Evolutionary conservation across 2,888 invertebrate genomes (phyloP).

Genomic region (Nephrotoma appendiculata): DNA sequence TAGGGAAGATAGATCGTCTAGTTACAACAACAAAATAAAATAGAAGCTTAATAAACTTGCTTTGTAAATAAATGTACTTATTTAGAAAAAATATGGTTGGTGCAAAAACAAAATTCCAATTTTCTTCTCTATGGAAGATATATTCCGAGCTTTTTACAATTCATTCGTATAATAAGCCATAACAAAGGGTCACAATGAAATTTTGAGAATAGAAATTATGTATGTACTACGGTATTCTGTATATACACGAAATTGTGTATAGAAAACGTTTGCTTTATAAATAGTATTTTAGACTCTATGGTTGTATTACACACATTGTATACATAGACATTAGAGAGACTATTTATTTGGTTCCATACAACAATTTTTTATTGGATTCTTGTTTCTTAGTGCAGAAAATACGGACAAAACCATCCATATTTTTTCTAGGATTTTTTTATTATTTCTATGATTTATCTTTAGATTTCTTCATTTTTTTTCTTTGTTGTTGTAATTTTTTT

Average conservation of each 20-base stretch:
- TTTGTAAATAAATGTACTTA: not conserved
- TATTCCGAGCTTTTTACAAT: not conserved
- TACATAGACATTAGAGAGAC: not conserved
- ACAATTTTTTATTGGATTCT: constrained; percentile 1
- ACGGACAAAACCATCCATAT: not conserved
- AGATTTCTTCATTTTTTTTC: not conserved
- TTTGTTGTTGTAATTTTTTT: not conserved
- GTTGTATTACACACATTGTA: not conserved
- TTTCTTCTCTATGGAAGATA: not conserved
- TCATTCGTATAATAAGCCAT: not conserved
- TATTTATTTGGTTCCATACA: not conserved
- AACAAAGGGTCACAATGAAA: constrained; percentile 2
- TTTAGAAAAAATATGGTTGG: not conserved
- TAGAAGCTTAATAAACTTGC: not conserved
- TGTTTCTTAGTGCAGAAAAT: constrained; percentile 1
- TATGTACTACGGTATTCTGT: not conserved
- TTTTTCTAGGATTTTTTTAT: not conserved
- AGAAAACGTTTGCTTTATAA: not conserved
- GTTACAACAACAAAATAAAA: not conserved
- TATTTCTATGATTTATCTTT: not conserved
- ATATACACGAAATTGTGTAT: not conserved
- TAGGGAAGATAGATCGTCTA: not conserved
- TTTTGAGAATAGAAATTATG: not conserved
- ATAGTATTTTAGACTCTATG: not conserved
- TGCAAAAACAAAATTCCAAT: not conserved